Conservation (phyloP, 1,140 invertebrate species). For the Bombyx mandarina region DNA sequence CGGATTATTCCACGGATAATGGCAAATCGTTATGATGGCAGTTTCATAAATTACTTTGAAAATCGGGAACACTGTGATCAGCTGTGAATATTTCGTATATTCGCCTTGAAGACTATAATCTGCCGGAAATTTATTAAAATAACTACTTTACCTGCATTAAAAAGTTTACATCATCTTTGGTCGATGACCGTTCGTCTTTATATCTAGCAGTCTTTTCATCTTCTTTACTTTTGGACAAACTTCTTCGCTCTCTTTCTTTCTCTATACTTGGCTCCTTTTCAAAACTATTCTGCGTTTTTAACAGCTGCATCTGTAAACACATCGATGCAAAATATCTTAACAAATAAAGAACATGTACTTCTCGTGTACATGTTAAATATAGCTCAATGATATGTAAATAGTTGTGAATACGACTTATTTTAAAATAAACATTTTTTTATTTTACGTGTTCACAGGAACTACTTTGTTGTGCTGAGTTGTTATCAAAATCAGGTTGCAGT, state of each 20-base stretch:
- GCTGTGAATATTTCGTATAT: neutral
- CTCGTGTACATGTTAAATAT: too few species aligned
- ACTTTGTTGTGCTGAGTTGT: too few species aligned
- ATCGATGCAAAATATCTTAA: too few species aligned
- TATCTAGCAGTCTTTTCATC: conserved; percentile 42
- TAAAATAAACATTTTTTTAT: too few species aligned
- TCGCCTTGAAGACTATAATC: neutral
- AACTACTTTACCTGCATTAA: conserved; percentile 68
- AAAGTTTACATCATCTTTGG: conserved; percentile 74
- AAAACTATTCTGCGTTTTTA: conserved; percentile 72
- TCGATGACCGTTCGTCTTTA: conserved; percentile 41
- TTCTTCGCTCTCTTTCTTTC: conserved; percentile 63
- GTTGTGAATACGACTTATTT: too few species aligned
- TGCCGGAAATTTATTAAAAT: neutral
- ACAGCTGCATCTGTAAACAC: conserved; percentile 70
- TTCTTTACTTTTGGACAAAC: conserved; percentile 60
- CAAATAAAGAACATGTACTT: too few species aligned
- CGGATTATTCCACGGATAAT: too few species aligned
- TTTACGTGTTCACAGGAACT: too few species aligned
- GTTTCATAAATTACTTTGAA: neutral
- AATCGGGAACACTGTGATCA: neutral
- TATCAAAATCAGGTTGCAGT: too few species aligned
- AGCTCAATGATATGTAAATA: too few species aligned
- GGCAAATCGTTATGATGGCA: neutral
- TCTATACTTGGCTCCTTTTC: conserved; percentile 71